These are phyloP conservation scores for Crotalus helleri DNA, from an alignment of 2,113 vertebrate species.

Conservation along the genomic window DNA sequence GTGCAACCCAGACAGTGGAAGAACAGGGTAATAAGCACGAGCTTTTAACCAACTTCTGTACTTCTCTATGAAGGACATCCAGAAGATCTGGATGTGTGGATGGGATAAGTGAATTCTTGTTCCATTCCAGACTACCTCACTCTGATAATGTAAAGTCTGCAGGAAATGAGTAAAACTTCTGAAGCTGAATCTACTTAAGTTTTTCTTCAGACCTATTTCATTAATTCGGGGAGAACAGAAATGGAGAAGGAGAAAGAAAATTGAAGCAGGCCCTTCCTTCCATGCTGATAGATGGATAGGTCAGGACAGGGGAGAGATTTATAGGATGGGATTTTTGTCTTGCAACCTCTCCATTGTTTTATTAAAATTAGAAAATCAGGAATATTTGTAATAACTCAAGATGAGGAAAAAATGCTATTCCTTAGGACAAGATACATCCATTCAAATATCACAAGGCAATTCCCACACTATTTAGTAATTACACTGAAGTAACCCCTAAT, in stretches of 20 bases:
- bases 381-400: neutral
- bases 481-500: neutral
- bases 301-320: neutral
- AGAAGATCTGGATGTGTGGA: neutral
- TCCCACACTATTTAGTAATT: neutral
- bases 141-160: neutral
- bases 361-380: neutral
- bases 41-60: neutral
- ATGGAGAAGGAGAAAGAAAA: neutral
- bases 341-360: neutral
- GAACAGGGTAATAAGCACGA: neutral
- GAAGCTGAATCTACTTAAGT: neutral
- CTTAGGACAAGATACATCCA: neutral
- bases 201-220: neutral
- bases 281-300: neutral
- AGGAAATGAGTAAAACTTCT: neutral
- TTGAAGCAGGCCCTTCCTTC: neutral
- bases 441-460: neutral
- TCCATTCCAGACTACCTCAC: neutral
- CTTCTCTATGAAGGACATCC: neutral
- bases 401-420: neutral
- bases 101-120: neutral
- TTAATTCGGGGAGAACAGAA: neutral
- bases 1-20: neutral
- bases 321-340: neutral